phyloP scores from a whole-genome alignment of 2,113 vertebrate species.

The Actenoides lindsayi region DNA sequence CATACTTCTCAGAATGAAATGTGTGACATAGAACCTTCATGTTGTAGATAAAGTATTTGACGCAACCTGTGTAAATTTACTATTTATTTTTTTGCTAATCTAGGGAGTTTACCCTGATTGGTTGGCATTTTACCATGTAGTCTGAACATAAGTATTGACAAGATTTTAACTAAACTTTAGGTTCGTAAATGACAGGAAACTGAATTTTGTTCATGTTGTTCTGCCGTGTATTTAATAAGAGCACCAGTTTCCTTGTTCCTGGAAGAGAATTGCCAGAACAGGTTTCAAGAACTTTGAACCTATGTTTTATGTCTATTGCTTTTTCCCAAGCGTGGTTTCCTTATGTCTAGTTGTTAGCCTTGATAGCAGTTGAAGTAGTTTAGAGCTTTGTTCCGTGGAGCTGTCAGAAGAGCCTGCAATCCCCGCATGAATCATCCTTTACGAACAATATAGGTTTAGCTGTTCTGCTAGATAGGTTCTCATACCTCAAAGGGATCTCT shows the following conservation, averaged over 20 bases:
- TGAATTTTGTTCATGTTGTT: not conserved
- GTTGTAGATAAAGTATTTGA: not conserved
- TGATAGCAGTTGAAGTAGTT: not conserved
- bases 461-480: not conserved
- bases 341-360: not conserved
- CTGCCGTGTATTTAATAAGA: not conserved
- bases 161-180: not conserved
- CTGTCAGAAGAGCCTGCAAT: not conserved
- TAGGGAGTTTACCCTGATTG: not conserved
- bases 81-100: not conserved
- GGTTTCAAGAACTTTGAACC: constrained; percentile 9
- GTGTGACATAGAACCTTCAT: not conserved
- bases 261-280: not conserved
- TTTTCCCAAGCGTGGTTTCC: not conserved
- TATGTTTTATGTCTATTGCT: not conserved
- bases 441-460: not conserved
- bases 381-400: not conserved
- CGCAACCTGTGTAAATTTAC: not conserved
- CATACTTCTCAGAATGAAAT: not conserved
- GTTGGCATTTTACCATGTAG: not conserved
- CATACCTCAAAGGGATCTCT: not conserved
- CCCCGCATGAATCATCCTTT: not conserved
- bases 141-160: not conserved
- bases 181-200: not conserved
- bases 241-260: not conserved